Conservation (phyloP, 2,113 vertebrate genomes). For the Lonchura striata region DNA sequence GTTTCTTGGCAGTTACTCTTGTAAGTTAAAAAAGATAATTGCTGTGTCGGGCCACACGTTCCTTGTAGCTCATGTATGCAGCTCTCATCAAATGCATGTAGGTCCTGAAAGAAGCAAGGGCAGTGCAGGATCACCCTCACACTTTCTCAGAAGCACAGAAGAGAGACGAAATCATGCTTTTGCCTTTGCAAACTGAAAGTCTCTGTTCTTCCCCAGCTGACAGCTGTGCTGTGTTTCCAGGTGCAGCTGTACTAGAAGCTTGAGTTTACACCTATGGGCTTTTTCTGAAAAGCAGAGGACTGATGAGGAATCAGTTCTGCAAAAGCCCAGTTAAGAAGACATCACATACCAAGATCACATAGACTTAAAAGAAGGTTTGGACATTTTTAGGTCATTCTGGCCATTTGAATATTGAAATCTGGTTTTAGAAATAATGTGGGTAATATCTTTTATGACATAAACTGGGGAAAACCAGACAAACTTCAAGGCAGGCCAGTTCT, state of each 20-base stretch:
- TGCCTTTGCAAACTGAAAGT: background rate
- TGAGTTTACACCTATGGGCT: background rate
- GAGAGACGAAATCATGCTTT: background rate
- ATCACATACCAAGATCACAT: background rate
- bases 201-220: background rate
- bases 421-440: background rate
- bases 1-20: conserved; percentile 18
- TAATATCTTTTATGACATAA: background rate
- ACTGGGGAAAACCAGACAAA: background rate
- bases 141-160: background rate
- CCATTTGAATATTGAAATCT: background rate
- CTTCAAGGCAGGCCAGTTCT: background rate
- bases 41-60: rapidly evolving
- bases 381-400: background rate
- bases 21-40: conserved; percentile 19
- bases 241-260: background rate
- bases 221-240: background rate
- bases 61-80: background rate
- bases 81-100: background rate
- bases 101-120: background rate
- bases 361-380: background rate
- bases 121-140: background rate
- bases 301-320: background rate
- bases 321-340: background rate
- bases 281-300: background rate